Base-by-base conservation (phyloP, 2,113 vertebrate genomes). In the Rhea americana region DNA sequence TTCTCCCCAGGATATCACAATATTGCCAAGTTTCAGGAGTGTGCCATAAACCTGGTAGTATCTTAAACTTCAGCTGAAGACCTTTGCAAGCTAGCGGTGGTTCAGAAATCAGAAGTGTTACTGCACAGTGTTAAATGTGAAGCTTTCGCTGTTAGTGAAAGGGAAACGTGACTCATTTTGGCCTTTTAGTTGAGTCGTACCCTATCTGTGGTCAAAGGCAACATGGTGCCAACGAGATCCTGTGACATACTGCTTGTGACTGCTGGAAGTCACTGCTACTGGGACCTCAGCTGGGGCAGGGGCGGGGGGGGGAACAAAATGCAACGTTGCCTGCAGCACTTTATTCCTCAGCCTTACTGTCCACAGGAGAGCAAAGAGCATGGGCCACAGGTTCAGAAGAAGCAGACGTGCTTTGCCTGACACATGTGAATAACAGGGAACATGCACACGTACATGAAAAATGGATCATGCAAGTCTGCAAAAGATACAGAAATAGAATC, bases 341-440 rank as follows among this genome's bases (percentile, higher is more conserved):
- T 76, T 1, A 11, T 72, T 82, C 80, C 41, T 85, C 25, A 62
- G 39, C 14, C 17, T 76, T 32, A 25, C 25, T 66, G n/a, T 10
- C 32, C 37, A 39, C 13, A 48, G 45, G 13, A 80, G 7, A 58
- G 32, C 7, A 66, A 73, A 82, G 61, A 3, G 4, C 62, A 82
- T 41, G 53, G 35, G 3, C 22, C 22, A 21, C 3, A 14, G 3
- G 13, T 50, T 66, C 43, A 58, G 67, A n/a, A 72, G 24, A 48
- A 26, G 2, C 0, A 0, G 22, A 63, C 13, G 7, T 55, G 12
- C 16, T 77, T 82, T 0, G 0, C 15, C 12, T 35, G 75, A 25
- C 2, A 20, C 4, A 3, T 0, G 0, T 22, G 21, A 56, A 11
- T 7, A 13, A 37, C 9, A 32, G 1, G 4, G 4, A 50, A 7